Evolutionary conservation across 2,797 vertebrate genomes (phyloP).

Genomic region (Phalanger gymnotis): DNA sequence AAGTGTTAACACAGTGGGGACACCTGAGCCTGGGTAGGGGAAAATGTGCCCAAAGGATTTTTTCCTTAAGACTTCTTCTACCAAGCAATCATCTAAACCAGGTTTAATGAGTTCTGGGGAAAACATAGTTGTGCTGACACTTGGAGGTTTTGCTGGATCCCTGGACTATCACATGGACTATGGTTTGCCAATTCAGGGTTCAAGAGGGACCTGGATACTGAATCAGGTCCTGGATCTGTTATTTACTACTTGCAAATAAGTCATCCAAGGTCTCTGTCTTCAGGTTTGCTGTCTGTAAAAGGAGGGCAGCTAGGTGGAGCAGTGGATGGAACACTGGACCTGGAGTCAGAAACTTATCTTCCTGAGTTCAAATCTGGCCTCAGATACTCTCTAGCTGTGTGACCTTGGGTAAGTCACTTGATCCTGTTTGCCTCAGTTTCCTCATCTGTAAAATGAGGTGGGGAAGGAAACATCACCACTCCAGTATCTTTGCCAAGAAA

Average conservation of each 20-base stretch:
- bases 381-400: neutral
- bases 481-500: neutral
- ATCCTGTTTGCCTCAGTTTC: neutral
- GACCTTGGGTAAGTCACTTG: neutral
- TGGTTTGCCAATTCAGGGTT: neutral
- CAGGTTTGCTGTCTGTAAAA: neutral
- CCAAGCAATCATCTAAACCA: neutral
- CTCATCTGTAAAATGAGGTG: neutral
- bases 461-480: neutral
- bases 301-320: neutral
- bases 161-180: neutral
- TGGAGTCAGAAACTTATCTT: neutral
- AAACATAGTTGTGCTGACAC: neutral
- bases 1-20: neutral
- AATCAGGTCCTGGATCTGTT: neutral
- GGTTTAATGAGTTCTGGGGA: neutral
- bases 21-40: neutral
- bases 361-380: neutral
- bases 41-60: neutral
- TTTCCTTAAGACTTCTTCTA: neutral
- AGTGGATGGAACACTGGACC: neutral
- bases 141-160: neutral
- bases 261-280: neutral
- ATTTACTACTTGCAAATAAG: neutral
- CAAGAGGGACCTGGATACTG: neutral